phyloP scores from a whole-genome alignment of 2,888 invertebrate genomes.

The Papilio demoleus region DNA sequence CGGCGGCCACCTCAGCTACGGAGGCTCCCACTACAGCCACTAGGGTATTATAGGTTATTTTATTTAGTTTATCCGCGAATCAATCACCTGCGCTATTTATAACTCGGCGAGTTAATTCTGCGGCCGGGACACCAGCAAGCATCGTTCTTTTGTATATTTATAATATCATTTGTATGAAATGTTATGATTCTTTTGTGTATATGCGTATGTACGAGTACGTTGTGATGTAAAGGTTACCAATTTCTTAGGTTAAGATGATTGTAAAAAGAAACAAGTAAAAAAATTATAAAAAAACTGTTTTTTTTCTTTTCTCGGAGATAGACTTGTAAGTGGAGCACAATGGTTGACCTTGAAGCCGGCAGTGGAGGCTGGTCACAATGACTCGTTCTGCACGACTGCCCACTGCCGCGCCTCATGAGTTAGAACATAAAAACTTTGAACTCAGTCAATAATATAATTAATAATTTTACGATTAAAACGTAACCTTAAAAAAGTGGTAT shows the following conservation, averaged over 20 bases:
- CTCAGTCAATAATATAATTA: conserved; percentile 28
- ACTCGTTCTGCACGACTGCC: conserved; percentile 46
- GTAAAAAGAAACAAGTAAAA: conserved; percentile 70
- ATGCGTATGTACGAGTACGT: conserved; percentile 73
- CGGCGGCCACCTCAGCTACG: conserved; percentile 49
- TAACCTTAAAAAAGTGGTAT: not conserved
- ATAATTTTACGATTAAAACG: not conserved
- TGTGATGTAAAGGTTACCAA: conserved; percentile 82
- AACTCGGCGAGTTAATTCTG: conserved; percentile 57
- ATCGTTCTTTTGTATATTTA: conserved; percentile 72
- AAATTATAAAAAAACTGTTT: conserved; percentile 59
- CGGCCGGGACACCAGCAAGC: conserved; percentile 77
- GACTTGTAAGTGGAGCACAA: conserved; percentile 50
- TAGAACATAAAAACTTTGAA: conserved; percentile 41
- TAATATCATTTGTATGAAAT: conserved; percentile 73
- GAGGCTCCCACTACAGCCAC: conserved; percentile 66
- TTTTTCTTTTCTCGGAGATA: conserved; percentile 55
- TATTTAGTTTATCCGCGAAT: conserved; percentile 61
- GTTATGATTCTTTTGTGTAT: conserved; percentile 68
- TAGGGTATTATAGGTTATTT: conserved; percentile 62
- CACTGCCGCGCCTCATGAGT: conserved; percentile 37
- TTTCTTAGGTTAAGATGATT: conserved; percentile 72
- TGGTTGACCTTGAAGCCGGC: conserved; percentile 63
- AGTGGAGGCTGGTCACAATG: conserved; percentile 50
- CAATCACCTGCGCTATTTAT: conserved; percentile 63